Percentiles rank a stretch among this genome's conserved stretches.
Evolutionary conservation across 2,113 vertebrate genomes (phyloP).

Genomic region (Mesembrinibis cayennensis): DNA sequence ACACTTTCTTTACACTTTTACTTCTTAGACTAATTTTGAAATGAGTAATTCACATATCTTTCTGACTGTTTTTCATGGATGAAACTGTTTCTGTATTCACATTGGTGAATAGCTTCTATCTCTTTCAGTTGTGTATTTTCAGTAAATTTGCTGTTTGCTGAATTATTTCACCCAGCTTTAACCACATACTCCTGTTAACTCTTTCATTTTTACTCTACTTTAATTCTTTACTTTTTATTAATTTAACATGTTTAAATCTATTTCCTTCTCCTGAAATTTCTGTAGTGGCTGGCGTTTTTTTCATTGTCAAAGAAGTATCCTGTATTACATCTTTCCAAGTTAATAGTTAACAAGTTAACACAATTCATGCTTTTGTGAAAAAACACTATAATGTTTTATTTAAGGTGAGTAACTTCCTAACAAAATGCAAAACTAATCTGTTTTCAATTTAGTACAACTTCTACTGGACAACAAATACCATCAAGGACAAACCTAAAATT

Average conservation of each 20-base stretch:
- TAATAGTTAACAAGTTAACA: not conserved
- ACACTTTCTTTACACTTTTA: not conserved
- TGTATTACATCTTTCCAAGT: not conserved
- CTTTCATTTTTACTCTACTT: not conserved
- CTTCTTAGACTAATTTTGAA: not conserved
- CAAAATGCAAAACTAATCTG: not conserved
- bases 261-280: not conserved
- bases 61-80: not conserved
- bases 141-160: not conserved
- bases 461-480: not conserved
- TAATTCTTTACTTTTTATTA: not conserved
- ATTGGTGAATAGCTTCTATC: not conserved
- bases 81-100: not conserved
- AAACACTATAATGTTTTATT: not conserved
- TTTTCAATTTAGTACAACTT: not conserved
- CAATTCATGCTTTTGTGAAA: not conserved
- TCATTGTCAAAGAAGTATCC: not conserved
- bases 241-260: not conserved
- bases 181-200: not conserved
- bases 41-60: not conserved
- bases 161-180: not conserved
- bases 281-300: fast-evolving
- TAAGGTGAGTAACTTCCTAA: not conserved
- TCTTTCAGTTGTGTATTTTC: not conserved
- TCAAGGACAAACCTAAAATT: not conserved